A percentile compares a stretch with the other conserved stretches of the same genome.
These are phyloP conservation scores for Homarus americanus DNA, from an alignment of 1,140 invertebrate genomes.

Conservation along the genomic window DNA sequence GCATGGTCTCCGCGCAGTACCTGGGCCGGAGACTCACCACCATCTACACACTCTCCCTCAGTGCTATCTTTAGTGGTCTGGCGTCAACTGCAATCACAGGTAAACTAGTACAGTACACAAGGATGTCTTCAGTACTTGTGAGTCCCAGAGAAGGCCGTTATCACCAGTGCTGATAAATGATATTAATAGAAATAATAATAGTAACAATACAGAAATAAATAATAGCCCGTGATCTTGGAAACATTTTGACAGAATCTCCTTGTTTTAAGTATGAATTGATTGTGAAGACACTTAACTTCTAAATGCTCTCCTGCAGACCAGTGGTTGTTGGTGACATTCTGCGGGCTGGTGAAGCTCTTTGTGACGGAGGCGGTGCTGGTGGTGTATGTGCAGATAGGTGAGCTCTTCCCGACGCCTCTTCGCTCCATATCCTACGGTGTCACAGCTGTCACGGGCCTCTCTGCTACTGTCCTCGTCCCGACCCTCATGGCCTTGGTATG, in stretches of 20 bases:
- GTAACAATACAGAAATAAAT: no score
- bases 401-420: constrained; percentile 79
- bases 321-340: constrained; percentile 49
- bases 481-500: constrained; percentile 54
- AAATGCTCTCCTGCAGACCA: constrained; percentile 10
- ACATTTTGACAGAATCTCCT: no score
- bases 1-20: constrained; percentile 77
- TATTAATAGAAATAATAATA: no score
- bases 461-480: constrained; percentile 34
- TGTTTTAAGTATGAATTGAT: no score
- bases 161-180: no score
- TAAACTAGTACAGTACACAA: neutral
- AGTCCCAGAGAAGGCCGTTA: no score
- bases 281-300: no score
- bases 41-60: constrained; percentile 67
- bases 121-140: no score
- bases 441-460: constrained; percentile 44
- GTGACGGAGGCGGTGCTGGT: constrained; percentile 71
- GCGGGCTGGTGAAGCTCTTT: constrained; percentile 60
- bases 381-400: constrained; percentile 79
- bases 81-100: constrained; percentile 46
- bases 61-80: constrained; percentile 77
- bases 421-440: constrained; percentile 78
- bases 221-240: no score
- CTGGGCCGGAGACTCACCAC: constrained; percentile 81